phyloP scores from a whole-genome alignment of 2,797 vertebrate species.

The Otus scops region DNA sequence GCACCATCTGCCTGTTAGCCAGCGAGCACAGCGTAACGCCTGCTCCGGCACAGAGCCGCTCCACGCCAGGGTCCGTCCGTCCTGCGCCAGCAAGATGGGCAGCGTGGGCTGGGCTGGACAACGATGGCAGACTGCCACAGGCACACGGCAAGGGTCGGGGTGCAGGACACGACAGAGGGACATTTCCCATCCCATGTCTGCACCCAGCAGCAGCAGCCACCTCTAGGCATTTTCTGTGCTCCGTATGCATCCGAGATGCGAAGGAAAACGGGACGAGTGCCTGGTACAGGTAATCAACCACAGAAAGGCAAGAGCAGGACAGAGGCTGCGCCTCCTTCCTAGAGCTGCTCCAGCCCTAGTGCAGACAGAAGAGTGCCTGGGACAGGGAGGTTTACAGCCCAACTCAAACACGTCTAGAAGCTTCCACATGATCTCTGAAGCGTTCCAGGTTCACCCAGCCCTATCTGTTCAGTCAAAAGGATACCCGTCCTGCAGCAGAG shows the following conservation, averaged over 20 bases:
- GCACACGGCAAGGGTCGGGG: background rate
- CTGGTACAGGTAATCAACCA: accelerated
- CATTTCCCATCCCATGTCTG: background rate
- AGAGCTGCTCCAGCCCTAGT: background rate
- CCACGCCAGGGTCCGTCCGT: accelerated
- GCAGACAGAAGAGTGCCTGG: background rate
- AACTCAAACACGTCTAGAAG: background rate
- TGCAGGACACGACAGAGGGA: background rate
- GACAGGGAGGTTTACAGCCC: background rate
- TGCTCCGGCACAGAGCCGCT: accelerated
- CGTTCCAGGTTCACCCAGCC: accelerated
- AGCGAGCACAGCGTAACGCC: accelerated
- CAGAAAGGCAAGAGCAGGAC: background rate
- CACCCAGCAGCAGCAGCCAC: background rate
- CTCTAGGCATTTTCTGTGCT: background rate
- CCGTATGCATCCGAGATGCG: background rate
- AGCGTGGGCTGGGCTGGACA: background rate
- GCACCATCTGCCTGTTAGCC: background rate
- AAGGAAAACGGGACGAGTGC: accelerated
- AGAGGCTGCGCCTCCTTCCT: background rate
- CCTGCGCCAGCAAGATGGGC: accelerated
- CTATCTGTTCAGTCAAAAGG: accelerated
- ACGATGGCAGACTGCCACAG: accelerated
- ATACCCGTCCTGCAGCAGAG: background rate
- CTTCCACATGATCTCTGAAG: background rate